Conservation (phyloP, 2,113 vertebrate genomes). For the Toxostoma redivivum region DNA sequence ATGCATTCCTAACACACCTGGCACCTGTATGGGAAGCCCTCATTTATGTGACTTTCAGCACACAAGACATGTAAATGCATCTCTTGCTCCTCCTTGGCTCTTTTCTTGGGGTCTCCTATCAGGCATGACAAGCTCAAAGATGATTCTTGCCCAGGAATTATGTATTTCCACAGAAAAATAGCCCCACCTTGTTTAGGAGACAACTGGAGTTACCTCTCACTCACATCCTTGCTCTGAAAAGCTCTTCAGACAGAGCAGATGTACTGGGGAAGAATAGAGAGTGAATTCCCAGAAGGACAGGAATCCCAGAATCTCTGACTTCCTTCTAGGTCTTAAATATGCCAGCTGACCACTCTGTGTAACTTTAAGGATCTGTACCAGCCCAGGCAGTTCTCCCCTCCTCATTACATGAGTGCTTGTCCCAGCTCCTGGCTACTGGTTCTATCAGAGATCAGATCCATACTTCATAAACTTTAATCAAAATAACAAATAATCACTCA, state of each 20-base stretch:
- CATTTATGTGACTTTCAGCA: neutral
- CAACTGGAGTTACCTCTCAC: neutral
- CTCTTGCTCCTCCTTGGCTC: neutral
- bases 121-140: neutral
- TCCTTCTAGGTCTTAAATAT: neutral
- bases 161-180: neutral
- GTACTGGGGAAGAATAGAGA: neutral
- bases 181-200: neutral
- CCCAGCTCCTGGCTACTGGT: neutral
- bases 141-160: neutral
- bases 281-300: neutral
- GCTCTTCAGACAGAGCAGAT: neutral
- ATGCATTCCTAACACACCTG: neutral
- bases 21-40: neutral
- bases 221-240: neutral
- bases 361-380: neutral
- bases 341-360: rapidly evolving
- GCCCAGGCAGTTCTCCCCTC: neutral
- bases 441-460: neutral
- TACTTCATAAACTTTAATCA: neutral
- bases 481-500: neutral
- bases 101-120: neutral
- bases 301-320: neutral
- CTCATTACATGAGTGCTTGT: neutral
- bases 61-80: neutral